A percentile compares a stretch with the other conserved stretches of the same genome.
These are phyloP conservation scores for Dorcus hopei DNA, from an alignment of 2,888 invertebrate species.

Conservation along the genomic window DNA sequence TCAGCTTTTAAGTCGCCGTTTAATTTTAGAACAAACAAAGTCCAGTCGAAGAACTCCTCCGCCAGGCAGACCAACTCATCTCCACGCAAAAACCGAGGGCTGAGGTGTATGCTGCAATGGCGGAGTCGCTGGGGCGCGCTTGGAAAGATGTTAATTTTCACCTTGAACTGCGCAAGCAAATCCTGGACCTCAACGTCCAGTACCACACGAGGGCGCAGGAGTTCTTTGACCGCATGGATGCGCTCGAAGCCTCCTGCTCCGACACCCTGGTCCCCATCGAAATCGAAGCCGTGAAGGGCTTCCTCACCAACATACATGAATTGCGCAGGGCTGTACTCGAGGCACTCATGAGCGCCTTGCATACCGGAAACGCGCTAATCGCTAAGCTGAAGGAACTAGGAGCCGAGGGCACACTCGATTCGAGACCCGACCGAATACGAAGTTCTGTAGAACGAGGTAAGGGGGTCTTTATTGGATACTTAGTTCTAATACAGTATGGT, in stretches of 20 bases:
- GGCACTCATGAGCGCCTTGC: constrained; percentile 74
- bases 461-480: background rate
- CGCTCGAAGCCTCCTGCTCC: constrained; percentile 66
- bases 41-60: constrained; percentile 81
- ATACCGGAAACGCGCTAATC: constrained; percentile 73
- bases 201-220: constrained; percentile 72
- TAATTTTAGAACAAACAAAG: constrained; percentile 74
- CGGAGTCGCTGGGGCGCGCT: constrained; percentile 68
- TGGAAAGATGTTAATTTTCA: constrained; percentile 83
- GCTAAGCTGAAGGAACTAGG: constrained; percentile 72
- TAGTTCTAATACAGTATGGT: too few relatives aligned
- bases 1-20: too few relatives aligned
- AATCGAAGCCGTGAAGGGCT: constrained; percentile 67
- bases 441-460: constrained; percentile 50
- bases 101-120: constrained; percentile 86
- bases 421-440: constrained; percentile 60
- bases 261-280: constrained; percentile 67
- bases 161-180: constrained; percentile 71
- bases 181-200: constrained; percentile 73
- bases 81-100: constrained; percentile 71
- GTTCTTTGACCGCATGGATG: constrained; percentile 66
- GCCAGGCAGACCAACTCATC: constrained; percentile 82
- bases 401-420: constrained; percentile 71
- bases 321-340: constrained; percentile 70
- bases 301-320: constrained; percentile 69